Evolutionary conservation across 2,113 vertebrate species (phyloP).

Genomic region (Bos taurus): DNA sequence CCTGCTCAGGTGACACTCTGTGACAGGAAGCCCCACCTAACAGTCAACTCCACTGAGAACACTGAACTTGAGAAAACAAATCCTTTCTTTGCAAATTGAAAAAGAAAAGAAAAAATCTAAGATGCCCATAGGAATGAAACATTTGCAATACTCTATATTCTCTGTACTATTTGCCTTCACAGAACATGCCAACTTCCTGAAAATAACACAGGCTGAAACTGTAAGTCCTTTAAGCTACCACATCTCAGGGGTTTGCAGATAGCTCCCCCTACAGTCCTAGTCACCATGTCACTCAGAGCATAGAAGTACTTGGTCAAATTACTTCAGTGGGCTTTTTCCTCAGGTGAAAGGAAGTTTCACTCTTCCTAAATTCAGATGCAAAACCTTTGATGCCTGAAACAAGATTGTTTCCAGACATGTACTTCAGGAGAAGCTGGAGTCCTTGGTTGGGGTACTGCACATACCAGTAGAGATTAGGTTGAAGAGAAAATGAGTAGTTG

Average conservation of each 20-base stretch:
- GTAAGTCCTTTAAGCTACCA: neutral
- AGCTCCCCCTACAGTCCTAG: neutral
- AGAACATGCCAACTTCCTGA: too few relatives aligned
- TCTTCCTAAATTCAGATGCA: neutral
- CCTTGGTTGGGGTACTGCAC: neutral
- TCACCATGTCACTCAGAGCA: neutral
- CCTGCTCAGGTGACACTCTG: too few relatives aligned
- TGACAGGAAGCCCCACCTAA: too few relatives aligned
- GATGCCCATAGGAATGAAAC: too few relatives aligned
- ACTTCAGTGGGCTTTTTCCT: neutral
- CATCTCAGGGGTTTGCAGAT: neutral
- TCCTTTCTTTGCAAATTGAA: too few relatives aligned
- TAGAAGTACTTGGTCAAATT: neutral
- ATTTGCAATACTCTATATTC: too few relatives aligned
- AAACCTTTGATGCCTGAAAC: neutral
- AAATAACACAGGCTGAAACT: too few relatives aligned
- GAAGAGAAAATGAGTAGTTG: neutral
- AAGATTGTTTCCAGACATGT: rapidly evolving
- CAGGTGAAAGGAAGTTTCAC: neutral
- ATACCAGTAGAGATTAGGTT: neutral
- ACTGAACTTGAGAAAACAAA: too few relatives aligned
- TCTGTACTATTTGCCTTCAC: too few relatives aligned
- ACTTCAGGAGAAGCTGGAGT: neutral
- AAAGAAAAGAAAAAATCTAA: too few relatives aligned
- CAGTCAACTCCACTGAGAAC: too few relatives aligned